Percentiles rank a stretch among this genome's conserved stretches.
Conservation (phyloP, 2,888 invertebrate genomes). For the Anorthoa munda region DNA sequence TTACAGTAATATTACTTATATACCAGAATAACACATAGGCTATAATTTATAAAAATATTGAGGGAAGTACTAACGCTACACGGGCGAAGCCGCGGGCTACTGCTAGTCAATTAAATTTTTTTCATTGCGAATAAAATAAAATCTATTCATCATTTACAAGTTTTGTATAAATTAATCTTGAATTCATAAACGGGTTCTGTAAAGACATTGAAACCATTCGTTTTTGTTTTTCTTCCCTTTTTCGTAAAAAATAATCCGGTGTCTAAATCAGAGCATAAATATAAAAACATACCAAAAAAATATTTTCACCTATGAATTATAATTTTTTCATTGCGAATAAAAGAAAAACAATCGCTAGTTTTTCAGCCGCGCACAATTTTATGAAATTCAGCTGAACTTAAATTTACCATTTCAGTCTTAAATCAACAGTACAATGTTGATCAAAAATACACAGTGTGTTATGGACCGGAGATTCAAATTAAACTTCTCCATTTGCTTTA, state of each 20-base stretch:
- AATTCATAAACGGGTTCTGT: too few relatives aligned
- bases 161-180: too few relatives aligned
- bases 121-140: too few relatives aligned
- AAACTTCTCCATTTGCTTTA: constrained; percentile 32
- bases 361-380: constrained; percentile 29
- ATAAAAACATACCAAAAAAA: background rate
- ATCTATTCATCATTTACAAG: too few relatives aligned
- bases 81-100: too few relatives aligned
- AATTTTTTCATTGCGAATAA: constrained; percentile 4
- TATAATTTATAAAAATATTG: too few relatives aligned
- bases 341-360: constrained; percentile 27
- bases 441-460: constrained; percentile 41
- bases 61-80: too few relatives aligned
- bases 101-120: too few relatives aligned
- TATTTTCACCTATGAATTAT: background rate
- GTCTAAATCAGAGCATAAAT: background rate
- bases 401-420: constrained; percentile 43
- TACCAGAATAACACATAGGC: too few relatives aligned
- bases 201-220: background rate
- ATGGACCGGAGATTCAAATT: constrained; percentile 33
- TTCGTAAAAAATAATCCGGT: background rate
- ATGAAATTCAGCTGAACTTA: constrained; percentile 36
- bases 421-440: constrained; percentile 41
- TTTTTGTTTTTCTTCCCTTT: background rate
- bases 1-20: too few relatives aligned